Conservation (phyloP, 1,140 invertebrate genomes). For the fruit fly (Drosophila melanogaster) region DNA sequence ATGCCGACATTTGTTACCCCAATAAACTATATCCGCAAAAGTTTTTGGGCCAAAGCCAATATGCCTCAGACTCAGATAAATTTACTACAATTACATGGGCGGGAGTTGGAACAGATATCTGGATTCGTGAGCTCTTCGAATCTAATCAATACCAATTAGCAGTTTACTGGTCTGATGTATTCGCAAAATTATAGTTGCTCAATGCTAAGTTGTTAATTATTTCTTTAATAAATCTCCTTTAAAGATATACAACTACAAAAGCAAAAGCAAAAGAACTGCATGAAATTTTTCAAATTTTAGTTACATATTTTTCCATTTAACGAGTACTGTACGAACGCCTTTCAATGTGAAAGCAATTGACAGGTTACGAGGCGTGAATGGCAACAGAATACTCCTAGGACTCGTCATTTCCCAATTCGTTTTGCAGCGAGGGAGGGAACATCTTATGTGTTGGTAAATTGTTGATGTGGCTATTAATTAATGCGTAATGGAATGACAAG, state of each 20-base stretch:
- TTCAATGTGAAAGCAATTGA: conserved; percentile 56
- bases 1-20: conserved; percentile 12
- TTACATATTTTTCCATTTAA: too few relatives aligned
- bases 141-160: conserved; percentile 84
- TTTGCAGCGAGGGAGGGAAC: conserved; percentile 5
- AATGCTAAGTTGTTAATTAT: too few relatives aligned
- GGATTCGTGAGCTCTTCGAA: conserved; percentile 49
- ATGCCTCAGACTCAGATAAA: conserved; percentile 82
- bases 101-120: conserved; percentile 7
- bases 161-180: conserved; percentile 83
- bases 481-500: conserved; percentile 77
- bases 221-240: too few relatives aligned
- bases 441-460: conserved; percentile 68
- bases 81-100: conserved; percentile 52
- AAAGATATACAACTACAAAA: too few relatives aligned
- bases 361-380: conserved; percentile 63
- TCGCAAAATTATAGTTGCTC: conserved; percentile 83
- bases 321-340: neutral
- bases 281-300: too few relatives aligned
- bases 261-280: too few relatives aligned
- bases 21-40: conserved; percentile 48
- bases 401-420: conserved; percentile 49
- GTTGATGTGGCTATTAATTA: conserved; percentile 83
- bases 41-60: conserved; percentile 55
- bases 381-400: conserved; percentile 55